Conservation (phyloP, 2,797 vertebrate genomes). For the Kryptopterus vitreolus region DNA sequence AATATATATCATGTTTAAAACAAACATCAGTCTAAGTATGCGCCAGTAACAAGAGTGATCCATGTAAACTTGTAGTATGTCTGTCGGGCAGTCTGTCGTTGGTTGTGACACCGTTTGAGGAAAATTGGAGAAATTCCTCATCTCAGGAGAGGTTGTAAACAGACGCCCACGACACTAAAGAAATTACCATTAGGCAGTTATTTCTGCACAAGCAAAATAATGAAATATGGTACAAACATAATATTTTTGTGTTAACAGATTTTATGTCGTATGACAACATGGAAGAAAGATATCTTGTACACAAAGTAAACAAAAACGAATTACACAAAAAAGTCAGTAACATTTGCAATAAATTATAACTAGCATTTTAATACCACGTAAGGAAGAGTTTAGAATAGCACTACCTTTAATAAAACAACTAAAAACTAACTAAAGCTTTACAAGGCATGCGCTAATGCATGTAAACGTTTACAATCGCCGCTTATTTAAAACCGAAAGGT, state of each 20-base stretch:
- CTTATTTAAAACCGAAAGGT: conserved; percentile 23
- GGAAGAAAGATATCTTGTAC: conserved; percentile 60
- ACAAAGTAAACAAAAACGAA: conserved; percentile 13
- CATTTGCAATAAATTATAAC: conserved; percentile 78
- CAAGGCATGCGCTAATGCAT: conserved; percentile 70
- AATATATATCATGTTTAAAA: neutral
- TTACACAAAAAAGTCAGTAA: conserved; percentile 51
- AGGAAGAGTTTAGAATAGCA: conserved; percentile 54
- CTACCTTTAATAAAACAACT: conserved; percentile 62
- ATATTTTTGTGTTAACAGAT: conserved; percentile 50
- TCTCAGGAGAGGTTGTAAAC: conserved; percentile 16
- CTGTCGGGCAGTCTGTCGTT: conserved; percentile 14
- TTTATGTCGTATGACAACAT: conserved; percentile 58
- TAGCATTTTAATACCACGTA: conserved; percentile 39
- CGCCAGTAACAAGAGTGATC: conserved; percentile 30
- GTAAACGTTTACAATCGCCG: conserved; percentile 69
- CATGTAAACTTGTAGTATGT: conserved; percentile 73
- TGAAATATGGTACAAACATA: conserved; percentile 19
- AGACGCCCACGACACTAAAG: conserved; percentile 24
- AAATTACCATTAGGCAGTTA: conserved; percentile 4
- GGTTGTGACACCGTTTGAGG: conserved; percentile 20
- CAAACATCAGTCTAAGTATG: neutral
- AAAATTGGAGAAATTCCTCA: conserved; percentile 10
- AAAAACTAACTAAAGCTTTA: conserved; percentile 61
- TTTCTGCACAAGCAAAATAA: conserved; percentile 26